Percentiles rank a stretch among this genome's conserved stretches.
Evolutionary conservation across 2,888 invertebrate species (phyloP).

Genomic region (Pyrocoelia pectoralis): DNA sequence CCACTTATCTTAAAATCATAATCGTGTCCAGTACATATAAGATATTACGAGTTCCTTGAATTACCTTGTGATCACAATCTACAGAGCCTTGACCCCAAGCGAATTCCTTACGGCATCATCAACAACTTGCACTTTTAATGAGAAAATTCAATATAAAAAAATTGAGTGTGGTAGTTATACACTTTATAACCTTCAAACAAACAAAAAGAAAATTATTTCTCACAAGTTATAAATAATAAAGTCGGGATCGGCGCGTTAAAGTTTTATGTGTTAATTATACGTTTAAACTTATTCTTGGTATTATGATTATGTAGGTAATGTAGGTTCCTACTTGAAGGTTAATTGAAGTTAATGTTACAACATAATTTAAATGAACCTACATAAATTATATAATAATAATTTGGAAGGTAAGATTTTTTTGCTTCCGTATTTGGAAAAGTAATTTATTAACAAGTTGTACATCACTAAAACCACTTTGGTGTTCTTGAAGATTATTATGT

Average conservation of each 20-base stretch:
- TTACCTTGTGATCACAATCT: conserved; percentile 1
- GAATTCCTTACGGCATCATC: neutral
- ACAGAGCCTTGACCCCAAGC: neutral
- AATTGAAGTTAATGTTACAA: no score
- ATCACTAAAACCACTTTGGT: neutral
- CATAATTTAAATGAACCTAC: neutral
- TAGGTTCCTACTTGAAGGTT: neutral
- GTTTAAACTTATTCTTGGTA: no score
- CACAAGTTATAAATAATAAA: neutral
- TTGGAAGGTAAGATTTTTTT: neutral
- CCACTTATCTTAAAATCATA: no score
- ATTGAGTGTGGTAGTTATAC: neutral
- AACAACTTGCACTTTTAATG: neutral
- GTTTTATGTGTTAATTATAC: neutral
- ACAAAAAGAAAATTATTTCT: neutral
- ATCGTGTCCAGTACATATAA: neutral
- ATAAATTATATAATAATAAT: neutral
- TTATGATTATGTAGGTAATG: neutral
- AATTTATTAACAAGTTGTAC: neutral
- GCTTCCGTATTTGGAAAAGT: neutral
- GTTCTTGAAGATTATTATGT: no score
- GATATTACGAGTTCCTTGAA: neutral
- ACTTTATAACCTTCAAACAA: neutral
- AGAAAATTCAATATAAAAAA: neutral
- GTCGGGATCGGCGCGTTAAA: neutral